Percentiles rank a stretch among this genome's conserved stretches.
These are phyloP conservation scores for Micromesistius poutassou DNA, from an alignment of 2,797 vertebrate species.

Conservation along the genomic window DNA sequence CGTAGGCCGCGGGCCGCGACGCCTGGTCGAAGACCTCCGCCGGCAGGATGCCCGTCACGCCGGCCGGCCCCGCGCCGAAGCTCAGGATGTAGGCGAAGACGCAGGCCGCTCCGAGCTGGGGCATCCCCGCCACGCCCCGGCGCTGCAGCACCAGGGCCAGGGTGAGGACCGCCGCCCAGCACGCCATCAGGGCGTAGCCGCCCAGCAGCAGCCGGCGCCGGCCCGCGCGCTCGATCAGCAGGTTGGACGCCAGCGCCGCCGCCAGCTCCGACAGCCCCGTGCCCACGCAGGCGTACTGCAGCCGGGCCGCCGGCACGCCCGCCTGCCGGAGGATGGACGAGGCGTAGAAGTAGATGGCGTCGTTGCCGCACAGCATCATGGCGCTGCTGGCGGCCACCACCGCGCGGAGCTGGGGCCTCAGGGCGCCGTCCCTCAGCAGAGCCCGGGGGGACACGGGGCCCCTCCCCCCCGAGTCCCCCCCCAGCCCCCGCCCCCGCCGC, in stretches of 20 bases:
- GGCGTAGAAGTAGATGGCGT: constrained; percentile 86
- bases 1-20: constrained; percentile 82
- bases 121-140: constrained; percentile 71
- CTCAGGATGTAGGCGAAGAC: constrained; percentile 89
- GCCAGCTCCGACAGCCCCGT: constrained; percentile 84
- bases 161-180: constrained; percentile 81
- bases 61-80: constrained; percentile 88
- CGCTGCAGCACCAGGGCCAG: constrained; percentile 76
- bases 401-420: constrained; percentile 75
- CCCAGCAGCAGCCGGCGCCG: constrained; percentile 76
- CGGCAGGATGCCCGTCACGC: constrained; percentile 85
- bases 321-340: constrained; percentile 81
- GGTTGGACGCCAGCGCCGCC: constrained; percentile 69
- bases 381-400: constrained; percentile 79
- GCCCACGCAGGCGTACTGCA: constrained; percentile 79
- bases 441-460: constrained; percentile 67
- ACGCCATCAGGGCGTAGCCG: constrained; percentile 82
- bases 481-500: constrained; percentile 38
- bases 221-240: constrained; percentile 81
- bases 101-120: constrained; percentile 83
- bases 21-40: constrained; percentile 86
- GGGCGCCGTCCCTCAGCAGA: constrained; percentile 64
- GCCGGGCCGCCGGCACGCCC: constrained; percentile 73
- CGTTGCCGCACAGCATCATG: constrained; percentile 89
- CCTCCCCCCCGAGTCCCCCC: constrained; percentile 37